phyloP scores from a whole-genome alignment of 2,797 vertebrate species.

The Gymnothorax javanicus region DNA sequence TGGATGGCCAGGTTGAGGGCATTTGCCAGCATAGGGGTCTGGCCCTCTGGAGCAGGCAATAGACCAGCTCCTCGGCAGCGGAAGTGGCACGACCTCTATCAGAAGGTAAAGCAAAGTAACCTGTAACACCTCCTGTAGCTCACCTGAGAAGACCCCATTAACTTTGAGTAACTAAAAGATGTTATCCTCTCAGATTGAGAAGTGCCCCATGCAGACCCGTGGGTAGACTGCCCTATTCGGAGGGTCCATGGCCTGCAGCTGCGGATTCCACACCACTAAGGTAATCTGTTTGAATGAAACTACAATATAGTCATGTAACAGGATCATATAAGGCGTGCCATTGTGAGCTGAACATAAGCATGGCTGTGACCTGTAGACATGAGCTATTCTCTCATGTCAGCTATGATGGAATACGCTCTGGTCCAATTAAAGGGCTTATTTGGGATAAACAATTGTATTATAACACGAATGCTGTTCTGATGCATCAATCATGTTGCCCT shows the following conservation, averaged over 20 bases:
- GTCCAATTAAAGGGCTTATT: no score
- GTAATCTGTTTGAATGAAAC: slow-evolving; percentile 18
- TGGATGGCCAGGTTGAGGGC: slow-evolving; percentile 13
- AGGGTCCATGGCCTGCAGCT: slow-evolving; percentile 22
- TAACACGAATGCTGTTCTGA: no score
- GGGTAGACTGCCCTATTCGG: slow-evolving; percentile 34
- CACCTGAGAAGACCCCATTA: neutral
- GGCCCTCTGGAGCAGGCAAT: slow-evolving; percentile 13
- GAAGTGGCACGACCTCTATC: slow-evolving; percentile 30
- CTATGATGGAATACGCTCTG: no score
- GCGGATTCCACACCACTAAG: slow-evolving; percentile 37
- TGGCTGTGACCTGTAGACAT: neutral
- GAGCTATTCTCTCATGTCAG: no score
- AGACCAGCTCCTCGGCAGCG: slow-evolving; percentile 5
- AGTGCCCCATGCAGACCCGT: slow-evolving; percentile 35
- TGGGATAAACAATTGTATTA: no score
- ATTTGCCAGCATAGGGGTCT: slow-evolving; percentile 22
- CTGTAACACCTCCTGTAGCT: no score
- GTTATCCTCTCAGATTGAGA: slow-evolving; percentile 29
- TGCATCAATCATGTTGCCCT: no score
- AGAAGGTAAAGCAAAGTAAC: slow-evolving; percentile 6
- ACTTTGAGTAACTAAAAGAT: neutral
- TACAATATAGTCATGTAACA: neutral
- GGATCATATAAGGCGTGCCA: neutral
- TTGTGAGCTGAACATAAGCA: neutral